Conservation (phyloP, 2,888 invertebrate genomes). For the Polydrusus tereticollis region DNA sequence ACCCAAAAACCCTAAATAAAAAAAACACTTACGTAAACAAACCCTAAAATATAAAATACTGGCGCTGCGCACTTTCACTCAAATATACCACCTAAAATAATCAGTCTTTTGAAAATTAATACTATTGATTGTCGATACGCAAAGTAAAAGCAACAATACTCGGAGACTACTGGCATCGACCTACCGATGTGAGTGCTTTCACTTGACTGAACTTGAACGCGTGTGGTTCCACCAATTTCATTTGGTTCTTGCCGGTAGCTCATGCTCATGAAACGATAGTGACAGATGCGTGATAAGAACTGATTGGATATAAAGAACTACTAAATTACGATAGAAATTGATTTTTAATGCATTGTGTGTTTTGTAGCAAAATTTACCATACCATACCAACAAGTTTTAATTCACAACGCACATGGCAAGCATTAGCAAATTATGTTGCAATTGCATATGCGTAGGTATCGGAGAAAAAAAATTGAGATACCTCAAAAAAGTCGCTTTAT, state of each 20-base stretch:
- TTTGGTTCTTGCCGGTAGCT: constrained; percentile 21
- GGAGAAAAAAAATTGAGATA: too few relatives aligned
- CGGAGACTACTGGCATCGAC: background rate
- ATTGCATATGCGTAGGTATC: too few relatives aligned
- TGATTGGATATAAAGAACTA: background rate
- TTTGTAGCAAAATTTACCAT: too few relatives aligned
- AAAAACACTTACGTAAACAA: background rate
- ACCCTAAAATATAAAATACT: background rate
- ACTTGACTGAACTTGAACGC: constrained; percentile 29
- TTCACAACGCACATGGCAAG: too few relatives aligned
- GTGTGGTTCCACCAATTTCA: constrained; percentile 24
- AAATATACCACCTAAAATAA: background rate
- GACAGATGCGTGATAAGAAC: constrained; percentile 33
- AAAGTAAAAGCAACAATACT: background rate
- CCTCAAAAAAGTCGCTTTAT: too few relatives aligned
- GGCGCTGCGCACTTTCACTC: background rate
- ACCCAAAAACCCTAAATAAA: too few relatives aligned
- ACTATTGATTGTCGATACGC: background rate
- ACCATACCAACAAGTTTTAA: too few relatives aligned
- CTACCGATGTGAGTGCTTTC: constrained; percentile 22
- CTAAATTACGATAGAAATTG: too few relatives aligned
- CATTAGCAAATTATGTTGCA: too few relatives aligned
- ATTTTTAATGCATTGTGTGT: too few relatives aligned
- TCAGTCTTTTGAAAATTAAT: constrained; percentile 1
- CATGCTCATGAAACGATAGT: constrained; percentile 34